Percentiles rank a stretch among this genome's conserved stretches.
Conservation (phyloP, 2,797 vertebrate genomes). For the Luscinia luscinia region DNA sequence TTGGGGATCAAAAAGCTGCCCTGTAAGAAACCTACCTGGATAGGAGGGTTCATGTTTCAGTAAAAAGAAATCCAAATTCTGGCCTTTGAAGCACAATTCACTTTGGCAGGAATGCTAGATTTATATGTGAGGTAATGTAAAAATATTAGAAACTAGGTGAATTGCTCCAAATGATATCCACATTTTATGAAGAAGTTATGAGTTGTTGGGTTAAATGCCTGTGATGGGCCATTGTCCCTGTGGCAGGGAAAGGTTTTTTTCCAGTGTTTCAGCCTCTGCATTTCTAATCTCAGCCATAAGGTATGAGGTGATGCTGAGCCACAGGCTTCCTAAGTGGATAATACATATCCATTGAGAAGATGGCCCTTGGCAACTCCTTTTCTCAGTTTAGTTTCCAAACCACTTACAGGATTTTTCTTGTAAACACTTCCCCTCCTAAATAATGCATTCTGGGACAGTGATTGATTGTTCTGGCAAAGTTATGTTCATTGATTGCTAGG, state of each 20-base stretch:
- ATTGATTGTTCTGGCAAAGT: background rate
- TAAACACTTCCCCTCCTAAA: background rate
- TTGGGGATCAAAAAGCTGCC: background rate
- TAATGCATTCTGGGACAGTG: background rate
- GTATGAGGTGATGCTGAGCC: background rate
- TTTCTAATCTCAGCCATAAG: background rate
- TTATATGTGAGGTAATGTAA: background rate
- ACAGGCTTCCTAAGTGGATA: rapidly evolving
- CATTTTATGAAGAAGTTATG: background rate
- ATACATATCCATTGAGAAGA: background rate
- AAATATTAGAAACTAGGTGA: background rate
- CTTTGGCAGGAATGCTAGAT: background rate
- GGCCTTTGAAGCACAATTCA: background rate
- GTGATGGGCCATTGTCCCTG: background rate
- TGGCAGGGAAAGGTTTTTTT: background rate
- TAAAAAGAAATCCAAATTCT: background rate
- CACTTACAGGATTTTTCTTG: background rate
- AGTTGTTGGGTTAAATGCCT: background rate
- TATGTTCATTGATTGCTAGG: background rate
- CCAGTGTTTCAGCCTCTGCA: background rate
- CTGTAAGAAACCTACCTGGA: background rate
- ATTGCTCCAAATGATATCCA: background rate
- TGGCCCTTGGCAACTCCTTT: background rate
- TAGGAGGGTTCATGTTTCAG: background rate
- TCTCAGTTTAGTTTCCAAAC: background rate